A percentile compares a stretch with the other conserved stretches of the same genome.
phyloP scores from a whole-genome alignment of 2,888 invertebrate species.

The Yponomeuta sedellus region DNA sequence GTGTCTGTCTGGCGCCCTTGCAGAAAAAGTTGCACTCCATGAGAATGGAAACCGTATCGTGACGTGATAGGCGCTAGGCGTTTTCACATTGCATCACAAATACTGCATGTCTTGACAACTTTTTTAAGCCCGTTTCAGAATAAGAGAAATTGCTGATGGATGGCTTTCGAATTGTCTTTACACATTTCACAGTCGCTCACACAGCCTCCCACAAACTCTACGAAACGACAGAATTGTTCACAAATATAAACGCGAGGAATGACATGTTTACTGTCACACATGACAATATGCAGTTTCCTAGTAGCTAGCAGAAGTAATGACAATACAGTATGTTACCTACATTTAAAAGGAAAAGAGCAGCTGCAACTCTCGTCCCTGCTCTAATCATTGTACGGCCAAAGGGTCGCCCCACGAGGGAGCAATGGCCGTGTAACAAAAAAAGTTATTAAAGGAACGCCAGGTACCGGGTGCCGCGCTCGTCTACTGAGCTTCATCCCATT shows the following conservation, averaged over 20 bases:
- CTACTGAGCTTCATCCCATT: slow-evolving; percentile 22
- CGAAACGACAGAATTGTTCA: neutral
- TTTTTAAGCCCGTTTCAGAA: slow-evolving; percentile 28
- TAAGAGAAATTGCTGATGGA: slow-evolving; percentile 26
- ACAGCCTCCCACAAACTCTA: neutral
- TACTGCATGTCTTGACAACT: slow-evolving; percentile 38
- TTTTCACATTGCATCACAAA: slow-evolving; percentile 55
- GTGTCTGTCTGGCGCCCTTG: slow-evolving; percentile 42
- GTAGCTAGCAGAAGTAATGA: slow-evolving; percentile 12
- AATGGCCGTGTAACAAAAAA: slow-evolving; percentile 55
- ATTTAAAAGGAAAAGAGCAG: slow-evolving; percentile 58
- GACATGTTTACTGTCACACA: neutral
- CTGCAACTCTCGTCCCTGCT: slow-evolving; percentile 64
- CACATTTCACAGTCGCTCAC: neutral
- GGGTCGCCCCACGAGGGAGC: slow-evolving; percentile 67
- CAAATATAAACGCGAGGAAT: neutral
- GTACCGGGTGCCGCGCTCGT: slow-evolving; percentile 35
- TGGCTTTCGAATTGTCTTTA: slow-evolving; percentile 34
- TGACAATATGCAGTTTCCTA: neutral
- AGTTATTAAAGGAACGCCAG: slow-evolving; percentile 56
- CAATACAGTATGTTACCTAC: slow-evolving; percentile 25
- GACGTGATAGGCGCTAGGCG: slow-evolving; percentile 39
- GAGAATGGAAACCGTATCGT: slow-evolving; percentile 43
- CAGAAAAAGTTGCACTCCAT: slow-evolving; percentile 54
- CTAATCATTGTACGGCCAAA: slow-evolving; percentile 67